These are phyloP conservation scores for Proisotoma minuta DNA, from an alignment of 2,888 invertebrate species.

Conservation along the genomic window DNA sequence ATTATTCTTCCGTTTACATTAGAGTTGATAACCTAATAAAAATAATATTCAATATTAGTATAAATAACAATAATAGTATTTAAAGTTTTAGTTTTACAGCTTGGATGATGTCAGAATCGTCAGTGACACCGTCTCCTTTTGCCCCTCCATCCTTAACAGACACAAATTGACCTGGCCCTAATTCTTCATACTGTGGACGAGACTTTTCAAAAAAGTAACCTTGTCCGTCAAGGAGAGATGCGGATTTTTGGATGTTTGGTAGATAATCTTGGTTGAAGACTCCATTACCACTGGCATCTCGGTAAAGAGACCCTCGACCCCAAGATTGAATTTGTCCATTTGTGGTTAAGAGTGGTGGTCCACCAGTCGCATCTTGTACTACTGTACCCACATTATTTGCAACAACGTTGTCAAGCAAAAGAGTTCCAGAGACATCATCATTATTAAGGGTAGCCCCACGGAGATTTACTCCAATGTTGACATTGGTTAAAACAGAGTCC, in stretches of 20 bases:
- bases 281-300: slow-evolving; percentile 28
- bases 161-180: slow-evolving; percentile 26
- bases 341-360: neutral
- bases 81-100: too few species aligned
- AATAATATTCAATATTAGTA: too few species aligned
- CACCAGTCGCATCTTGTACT: slow-evolving; percentile 12
- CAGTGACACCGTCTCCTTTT: slow-evolving; percentile 37
- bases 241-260: slow-evolving; percentile 25
- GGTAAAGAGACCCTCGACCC: slow-evolving; percentile 41
- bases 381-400: neutral
- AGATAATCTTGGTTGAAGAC: slow-evolving; percentile 18
- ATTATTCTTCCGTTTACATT: slow-evolving; percentile 35
- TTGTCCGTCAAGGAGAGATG: slow-evolving; percentile 29
- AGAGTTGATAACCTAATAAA: slow-evolving; percentile 34
- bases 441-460: slow-evolving; percentile 10
- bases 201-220: slow-evolving; percentile 37
- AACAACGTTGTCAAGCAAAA: slow-evolving; percentile 43
- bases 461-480: slow-evolving; percentile 27
- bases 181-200: slow-evolving; percentile 38
- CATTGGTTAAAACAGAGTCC: slow-evolving; percentile 35
- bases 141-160: slow-evolving; percentile 40
- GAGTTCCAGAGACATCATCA: slow-evolving; percentile 33
- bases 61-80: too few species aligned
- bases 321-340: slow-evolving; percentile 21
- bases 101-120: slow-evolving; percentile 42